Base-by-base conservation (phyloP, 2,888 invertebrate genomes). In the Hypena proboscidalis region DNA sequence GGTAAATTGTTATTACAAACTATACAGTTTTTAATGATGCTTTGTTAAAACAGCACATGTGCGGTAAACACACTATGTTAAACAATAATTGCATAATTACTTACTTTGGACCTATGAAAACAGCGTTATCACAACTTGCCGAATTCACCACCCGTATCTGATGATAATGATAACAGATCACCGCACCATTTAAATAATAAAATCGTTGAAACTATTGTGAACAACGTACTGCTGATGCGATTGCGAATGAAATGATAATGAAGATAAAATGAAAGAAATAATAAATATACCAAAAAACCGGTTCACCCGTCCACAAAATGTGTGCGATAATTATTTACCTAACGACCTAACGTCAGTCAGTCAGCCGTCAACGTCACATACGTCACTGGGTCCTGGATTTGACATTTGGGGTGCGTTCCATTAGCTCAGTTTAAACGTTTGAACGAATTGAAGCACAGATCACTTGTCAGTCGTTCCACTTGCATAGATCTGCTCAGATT, bases 81-180 rank as follows among this genome's bases (percentile, higher is more conserved):
- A 54, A 44, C 40, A 48, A 39, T 21, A 52, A 50, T 74, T 68
- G 63, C 65, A 67, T 73, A 74, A 72, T 67, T 57, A 72, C 73
- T 74, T 68, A 73, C 73, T 70, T 70, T 74, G 56, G 58, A 67
- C 67, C 35, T 53, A 49, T 38, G 40, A 47, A 58, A 63, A 58
- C 54, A 43, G 52, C 47, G 54, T 58, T 65, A 74, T 66, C 66
- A 34, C 40, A 42, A 47, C 35, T 58, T 36, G 47, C 39, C 30
- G 38, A 49, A 58, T 48, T 41, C 32, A 40, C 33, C 21, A 23
- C 8, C 22, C 45, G 45, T 55, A 63, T 44, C 51, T 23, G 35
- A 30, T 30, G 47, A 34, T 65, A 38, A 30, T 30, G 47, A 34
- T 65, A 61, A 26, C 11, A 34, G 43, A 34, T 27, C n/a, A 40